A percentile compares a stretch with the other conserved stretches of the same genome.
phyloP scores from a whole-genome alignment of 2,797 vertebrate species.

The Molossus alvarezi region DNA sequence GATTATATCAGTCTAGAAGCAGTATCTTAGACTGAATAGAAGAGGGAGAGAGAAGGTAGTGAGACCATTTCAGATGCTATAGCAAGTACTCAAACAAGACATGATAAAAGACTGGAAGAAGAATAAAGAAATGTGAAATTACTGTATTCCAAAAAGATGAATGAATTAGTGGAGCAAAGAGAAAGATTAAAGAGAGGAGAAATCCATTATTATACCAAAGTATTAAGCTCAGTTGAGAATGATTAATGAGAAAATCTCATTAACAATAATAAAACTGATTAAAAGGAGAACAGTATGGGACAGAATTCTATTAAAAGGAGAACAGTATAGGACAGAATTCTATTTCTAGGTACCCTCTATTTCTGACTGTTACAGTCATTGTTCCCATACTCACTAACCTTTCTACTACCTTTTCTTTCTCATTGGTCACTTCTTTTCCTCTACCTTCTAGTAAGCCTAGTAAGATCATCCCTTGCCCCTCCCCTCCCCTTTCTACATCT shows the following conservation, averaged over 20 bases:
- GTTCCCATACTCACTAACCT: background rate
- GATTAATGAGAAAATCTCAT: slow-evolving; percentile 15
- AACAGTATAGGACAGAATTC: slow-evolving; percentile 7
- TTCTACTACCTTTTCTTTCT: background rate
- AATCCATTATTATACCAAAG: slow-evolving; percentile 12
- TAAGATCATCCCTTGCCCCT: background rate
- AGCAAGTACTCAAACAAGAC: background rate
- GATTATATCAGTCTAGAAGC: background rate
- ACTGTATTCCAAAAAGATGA: slow-evolving; percentile 58
- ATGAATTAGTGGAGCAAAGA: background rate
- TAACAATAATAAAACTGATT: slow-evolving; percentile 42
- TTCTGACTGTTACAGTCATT: background rate
- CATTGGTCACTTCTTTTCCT: background rate
- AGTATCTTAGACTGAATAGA: background rate
- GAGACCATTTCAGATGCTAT: background rate
- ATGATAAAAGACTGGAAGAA: background rate
- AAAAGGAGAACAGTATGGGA: slow-evolving; percentile 38
- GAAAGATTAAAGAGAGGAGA: background rate
- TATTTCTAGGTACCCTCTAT: background rate
- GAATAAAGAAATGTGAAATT: slow-evolving; percentile 52
- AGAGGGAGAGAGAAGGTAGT: background rate
- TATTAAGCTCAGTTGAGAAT: slow-evolving; percentile 37
- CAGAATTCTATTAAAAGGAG: slow-evolving; percentile 51
- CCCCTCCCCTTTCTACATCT: background rate
- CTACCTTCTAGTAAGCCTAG: background rate